Percentiles rank a stretch among this genome's conserved stretches.
phyloP scores from a whole-genome alignment of 2,888 invertebrate genomes.

The Lasioglossum leucozonium region DNA sequence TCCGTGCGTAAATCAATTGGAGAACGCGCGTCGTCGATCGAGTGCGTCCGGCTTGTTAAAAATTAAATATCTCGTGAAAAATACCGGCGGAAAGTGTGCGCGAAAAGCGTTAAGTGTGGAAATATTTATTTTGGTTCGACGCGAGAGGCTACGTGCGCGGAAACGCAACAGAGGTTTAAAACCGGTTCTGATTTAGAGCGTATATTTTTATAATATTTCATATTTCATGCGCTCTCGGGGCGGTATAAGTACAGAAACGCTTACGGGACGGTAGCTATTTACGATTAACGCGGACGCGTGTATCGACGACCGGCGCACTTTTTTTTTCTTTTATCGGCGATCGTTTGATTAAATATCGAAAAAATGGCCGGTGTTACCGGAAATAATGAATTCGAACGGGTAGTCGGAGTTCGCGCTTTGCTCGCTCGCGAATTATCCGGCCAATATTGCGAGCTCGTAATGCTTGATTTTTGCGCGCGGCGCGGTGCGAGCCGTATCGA shows the following conservation, averaged over 20 bases:
- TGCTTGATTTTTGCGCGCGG: neutral
- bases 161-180: neutral
- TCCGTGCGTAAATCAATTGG: neutral
- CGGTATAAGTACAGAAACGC: neutral
- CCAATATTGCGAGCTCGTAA: conserved; percentile 10
- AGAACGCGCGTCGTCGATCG: neutral
- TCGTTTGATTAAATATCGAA: conserved; percentile 11
- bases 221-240: neutral
- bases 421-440: neutral
- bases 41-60: neutral
- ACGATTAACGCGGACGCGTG: neutral
- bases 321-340: neutral
- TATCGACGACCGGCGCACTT: neutral
- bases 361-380: neutral
- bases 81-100: neutral
- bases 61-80: neutral
- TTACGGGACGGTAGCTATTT: neutral
- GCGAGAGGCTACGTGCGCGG: neutral
- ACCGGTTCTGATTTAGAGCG: neutral
- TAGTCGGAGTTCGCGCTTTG: neutral
- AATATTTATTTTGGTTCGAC: neutral
- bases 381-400: neutral
- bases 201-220: neutral
- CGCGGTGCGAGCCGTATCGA: neutral
- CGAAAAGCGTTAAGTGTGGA: neutral